Evolutionary conservation across 2,797 vertebrate genomes (phyloP), one percentile per base, ranked within the genome.

Genomic region (Phyllotis vaccarum): DNA sequence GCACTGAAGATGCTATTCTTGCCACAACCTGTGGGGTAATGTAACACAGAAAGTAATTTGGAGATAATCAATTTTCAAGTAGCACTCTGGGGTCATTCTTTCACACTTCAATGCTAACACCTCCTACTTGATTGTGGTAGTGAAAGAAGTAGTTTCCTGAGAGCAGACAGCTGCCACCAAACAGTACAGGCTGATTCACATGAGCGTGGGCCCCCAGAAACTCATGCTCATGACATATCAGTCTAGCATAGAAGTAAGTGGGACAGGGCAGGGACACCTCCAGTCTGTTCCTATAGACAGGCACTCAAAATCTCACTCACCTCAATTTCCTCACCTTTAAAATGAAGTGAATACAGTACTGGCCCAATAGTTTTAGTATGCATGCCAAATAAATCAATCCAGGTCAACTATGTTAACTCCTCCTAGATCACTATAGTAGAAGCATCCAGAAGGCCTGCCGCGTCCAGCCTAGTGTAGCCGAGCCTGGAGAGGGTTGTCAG

Each of bases 111-210:
- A 1, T 72, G 90, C 70, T 62, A 60, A 80, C 19, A 86, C 81
- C 92, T 76, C 87, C 43, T 72, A 17, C 87, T 43, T 74, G 90
- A 2, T 58, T 27, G 46, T 4, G 5, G n/a, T 37, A 3, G 56
- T 9, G 43, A 92, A 49, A 81, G 66, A 64, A 76, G 90, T 46
- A 1, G 83, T 80, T 85, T 80, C 89, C 89, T 85, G 81, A 75
- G 7, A 76, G 78, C 37, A 37, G 66, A 16, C 72, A 68, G 49
- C 1, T 60, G 66, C 76, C 3, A 24, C 60, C n/a, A 17, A 64
- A 11, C 0, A 0, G 17, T 1, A 11, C 8, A 6, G n/a, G 60
- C 81, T 54, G 34, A 52, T 34, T 75, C 64, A 16, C 58, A 46
- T 17, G n/a, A 64, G 58, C 1, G 29, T 1, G 66, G 68, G 29